A percentile compares a stretch with the other conserved stretches of the same genome.
phyloP scores from a whole-genome alignment of 1,140 invertebrate genomes.

The Gonioctena quinquepunctata region DNA sequence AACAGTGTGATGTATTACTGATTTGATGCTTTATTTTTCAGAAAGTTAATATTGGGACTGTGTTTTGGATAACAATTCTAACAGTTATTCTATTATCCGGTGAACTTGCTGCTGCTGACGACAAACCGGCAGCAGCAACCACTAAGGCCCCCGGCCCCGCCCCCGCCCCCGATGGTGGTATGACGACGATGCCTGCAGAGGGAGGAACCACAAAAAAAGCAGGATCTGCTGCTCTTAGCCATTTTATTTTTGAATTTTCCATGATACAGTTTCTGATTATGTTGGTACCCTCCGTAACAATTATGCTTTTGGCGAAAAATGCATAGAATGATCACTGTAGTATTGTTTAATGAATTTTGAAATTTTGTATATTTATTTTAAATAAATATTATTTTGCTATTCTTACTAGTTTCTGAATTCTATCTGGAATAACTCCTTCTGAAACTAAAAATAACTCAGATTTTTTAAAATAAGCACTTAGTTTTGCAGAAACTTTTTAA shows the following conservation, averaged over 20 bases:
- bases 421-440: neutral
- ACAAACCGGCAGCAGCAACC: neutral
- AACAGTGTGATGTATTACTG: too few relatives aligned
- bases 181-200: too few relatives aligned
- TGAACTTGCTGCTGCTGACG: neutral
- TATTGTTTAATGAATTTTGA: neutral
- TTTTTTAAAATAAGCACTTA: neutral
- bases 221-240: neutral
- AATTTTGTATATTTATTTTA: neutral
- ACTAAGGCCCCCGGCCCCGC: neutral
- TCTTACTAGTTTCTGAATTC: neutral
- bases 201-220: too few relatives aligned
- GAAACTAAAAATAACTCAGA: neutral
- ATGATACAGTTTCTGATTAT: neutral
- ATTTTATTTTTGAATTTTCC: neutral
- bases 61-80: neutral
- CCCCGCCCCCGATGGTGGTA: too few relatives aligned
- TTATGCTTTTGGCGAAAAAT: neutral
- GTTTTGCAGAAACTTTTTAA: neutral
- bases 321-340: neutral
- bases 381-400: neutral
- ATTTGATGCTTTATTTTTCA: too few relatives aligned
- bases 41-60: too few relatives aligned
- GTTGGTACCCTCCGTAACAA: neutral
- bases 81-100: neutral